phyloP scores from a whole-genome alignment of 2,888 invertebrate species.

The Liodrosophila aerea region DNA sequence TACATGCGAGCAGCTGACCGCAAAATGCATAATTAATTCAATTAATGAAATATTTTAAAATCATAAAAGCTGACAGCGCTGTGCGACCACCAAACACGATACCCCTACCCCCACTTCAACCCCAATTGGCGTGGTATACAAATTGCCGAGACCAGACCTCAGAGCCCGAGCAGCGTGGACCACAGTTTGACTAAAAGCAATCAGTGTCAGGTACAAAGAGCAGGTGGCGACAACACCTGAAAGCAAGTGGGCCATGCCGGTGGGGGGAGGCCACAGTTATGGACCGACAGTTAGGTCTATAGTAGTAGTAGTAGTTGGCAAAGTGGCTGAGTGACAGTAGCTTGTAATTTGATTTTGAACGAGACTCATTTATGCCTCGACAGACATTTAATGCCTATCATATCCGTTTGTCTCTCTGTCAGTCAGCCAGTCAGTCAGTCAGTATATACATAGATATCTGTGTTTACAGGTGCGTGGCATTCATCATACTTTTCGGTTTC shows the following conservation, averaged over 20 bases:
- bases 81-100: slow-evolving; percentile 15
- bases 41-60: slow-evolving; percentile 68
- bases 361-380: slow-evolving; percentile 49
- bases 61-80: slow-evolving; percentile 51
- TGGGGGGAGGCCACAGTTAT: no score
- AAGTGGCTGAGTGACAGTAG: slow-evolving; percentile 28
- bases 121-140: background rate
- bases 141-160: background rate
- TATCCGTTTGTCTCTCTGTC: background rate
- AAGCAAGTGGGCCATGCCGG: no score
- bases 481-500: no score
- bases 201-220: slow-evolving; percentile 54
- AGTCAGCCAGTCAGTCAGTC: no score
- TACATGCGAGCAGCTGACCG: slow-evolving; percentile 41
- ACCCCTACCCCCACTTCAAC: background rate
- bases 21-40: slow-evolving; percentile 73
- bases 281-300: no score
- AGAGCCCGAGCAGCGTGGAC: slow-evolving; percentile 7
- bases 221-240: no score
- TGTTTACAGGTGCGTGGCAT: no score
- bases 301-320: background rate
- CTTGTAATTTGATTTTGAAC: slow-evolving; percentile 63
- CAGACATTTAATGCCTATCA: slow-evolving; percentile 27
- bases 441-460: no score
- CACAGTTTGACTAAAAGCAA: slow-evolving; percentile 66